Conservation (phyloP, 1,140 invertebrate genomes). For the Samia ricini region DNA sequence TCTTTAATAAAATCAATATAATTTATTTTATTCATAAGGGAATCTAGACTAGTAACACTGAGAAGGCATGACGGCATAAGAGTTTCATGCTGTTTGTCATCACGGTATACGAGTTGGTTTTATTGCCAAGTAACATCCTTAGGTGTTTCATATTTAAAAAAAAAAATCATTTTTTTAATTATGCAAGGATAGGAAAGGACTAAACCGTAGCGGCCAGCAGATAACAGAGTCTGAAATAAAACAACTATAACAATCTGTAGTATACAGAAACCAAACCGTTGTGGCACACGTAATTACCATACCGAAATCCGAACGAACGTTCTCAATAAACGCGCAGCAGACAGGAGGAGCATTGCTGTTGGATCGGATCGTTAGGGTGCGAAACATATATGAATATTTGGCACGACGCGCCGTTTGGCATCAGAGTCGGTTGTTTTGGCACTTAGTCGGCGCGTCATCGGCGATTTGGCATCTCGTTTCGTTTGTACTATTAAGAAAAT, state of each 20-base stretch:
- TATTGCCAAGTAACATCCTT: no score
- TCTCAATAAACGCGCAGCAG: conserved; percentile 13
- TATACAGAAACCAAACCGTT: not conserved
- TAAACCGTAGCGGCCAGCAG: no score
- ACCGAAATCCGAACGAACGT: not conserved
- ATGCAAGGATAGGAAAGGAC: no score
- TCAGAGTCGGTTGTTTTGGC: conserved; percentile 21
- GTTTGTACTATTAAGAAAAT: conserved; percentile 18
- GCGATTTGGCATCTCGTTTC: conserved; percentile 26
- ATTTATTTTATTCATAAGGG: no score
- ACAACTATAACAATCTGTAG: not conserved
- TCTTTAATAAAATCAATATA: no score
- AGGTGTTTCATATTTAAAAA: no score
- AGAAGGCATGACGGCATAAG: no score
- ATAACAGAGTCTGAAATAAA: not conserved
- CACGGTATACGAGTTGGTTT: no score
- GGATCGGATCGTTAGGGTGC: conserved; percentile 24
- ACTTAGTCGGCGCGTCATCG: conserved; percentile 18
- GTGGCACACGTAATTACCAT: not conserved
- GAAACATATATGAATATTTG: conserved; percentile 27
- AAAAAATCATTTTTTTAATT: no score
- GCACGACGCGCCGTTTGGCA: conserved; percentile 23
- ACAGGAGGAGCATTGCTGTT: conserved; percentile 5
- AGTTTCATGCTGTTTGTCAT: no score
- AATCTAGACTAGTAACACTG: no score